Evolutionary conservation across 2,113 vertebrate species (phyloP), one percentile per base, ranked within the genome.

Genomic region (Callopanchax toddi): DNA sequence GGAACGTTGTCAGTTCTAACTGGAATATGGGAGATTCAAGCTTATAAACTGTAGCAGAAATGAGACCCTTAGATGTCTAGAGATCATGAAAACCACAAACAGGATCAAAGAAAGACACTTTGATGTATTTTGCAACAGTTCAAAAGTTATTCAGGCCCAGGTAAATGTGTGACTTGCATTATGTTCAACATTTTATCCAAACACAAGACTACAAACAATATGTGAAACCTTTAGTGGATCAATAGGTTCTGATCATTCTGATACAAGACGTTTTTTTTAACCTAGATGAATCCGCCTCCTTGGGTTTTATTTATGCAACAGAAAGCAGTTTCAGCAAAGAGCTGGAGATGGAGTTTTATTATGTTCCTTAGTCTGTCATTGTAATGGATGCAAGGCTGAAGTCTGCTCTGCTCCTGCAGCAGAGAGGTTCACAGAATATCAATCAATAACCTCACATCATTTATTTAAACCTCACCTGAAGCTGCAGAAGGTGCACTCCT

Each of bases 401-500:
- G 22, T 44, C 23, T 23, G 43, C 39, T 67, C 43, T 61, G 43
- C 23, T 34, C 52, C 76, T 54, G 32, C 22, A 71, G 58, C 53
- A 54, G 43, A 65, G 43, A 51, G 53, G 57, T 56, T 80, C 51
- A 43, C 34, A 23, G 83, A 89, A 84, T 83, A 81, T 67, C 64
- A 89, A 83, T 84, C 67, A 40, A 67, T 74, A 60, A 13, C 34
- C 36, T 59, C 16, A 13, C 75, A 86, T 89, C 10, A 79, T 77
- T 87, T 84, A 87, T 87, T 87, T 71, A 87, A 77, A 84, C 64
- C 60, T 75, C 40, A 78, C 81, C 83, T 62, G 72, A 39, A 81
- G 76, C 74, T 71, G 58, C 32, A 60, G 49, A 42, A 42, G n/a
- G 36, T 15, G 16, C 11, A 60, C 21, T 40, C 44, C 39, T 32